Evolutionary conservation across 2,888 invertebrate species (phyloP).

Genomic region (Limnephilus marmoratus): DNA sequence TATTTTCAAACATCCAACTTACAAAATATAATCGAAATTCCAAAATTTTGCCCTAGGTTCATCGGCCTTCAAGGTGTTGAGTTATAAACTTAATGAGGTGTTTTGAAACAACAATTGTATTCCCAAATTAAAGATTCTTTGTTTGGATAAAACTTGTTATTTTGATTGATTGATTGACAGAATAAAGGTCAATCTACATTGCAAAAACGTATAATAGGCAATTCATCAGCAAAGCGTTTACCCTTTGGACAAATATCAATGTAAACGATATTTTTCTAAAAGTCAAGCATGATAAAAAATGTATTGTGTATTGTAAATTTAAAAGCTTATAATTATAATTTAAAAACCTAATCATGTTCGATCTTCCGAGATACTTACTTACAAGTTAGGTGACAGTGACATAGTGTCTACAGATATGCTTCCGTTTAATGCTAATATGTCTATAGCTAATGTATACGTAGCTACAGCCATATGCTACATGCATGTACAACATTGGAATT

Average conservation of each 20-base stretch:
- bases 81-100: neutral
- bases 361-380: too few species aligned
- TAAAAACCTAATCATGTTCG: neutral
- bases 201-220: neutral
- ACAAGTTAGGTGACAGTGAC: too few species aligned
- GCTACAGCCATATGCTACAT: too few species aligned
- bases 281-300: neutral
- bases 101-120: neutral
- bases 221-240: neutral
- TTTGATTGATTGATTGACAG: constrained; percentile 27
- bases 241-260: neutral
- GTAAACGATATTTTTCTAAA: neutral
- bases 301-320: neutral
- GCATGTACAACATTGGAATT: too few species aligned
- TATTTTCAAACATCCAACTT: neutral
- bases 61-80: neutral
- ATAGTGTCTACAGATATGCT: too few species aligned
- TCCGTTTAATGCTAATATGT: too few species aligned
- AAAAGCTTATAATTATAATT: neutral
- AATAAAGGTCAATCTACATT: constrained; percentile 14
- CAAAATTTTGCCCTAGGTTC: neutral
- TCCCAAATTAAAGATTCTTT: neutral
- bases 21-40: neutral
- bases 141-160: constrained; percentile 2
- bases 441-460: too few species aligned